Evolutionary conservation across 2,113 vertebrate genomes (phyloP).

Genomic region (zebrafish (Danio rerio)): DNA sequence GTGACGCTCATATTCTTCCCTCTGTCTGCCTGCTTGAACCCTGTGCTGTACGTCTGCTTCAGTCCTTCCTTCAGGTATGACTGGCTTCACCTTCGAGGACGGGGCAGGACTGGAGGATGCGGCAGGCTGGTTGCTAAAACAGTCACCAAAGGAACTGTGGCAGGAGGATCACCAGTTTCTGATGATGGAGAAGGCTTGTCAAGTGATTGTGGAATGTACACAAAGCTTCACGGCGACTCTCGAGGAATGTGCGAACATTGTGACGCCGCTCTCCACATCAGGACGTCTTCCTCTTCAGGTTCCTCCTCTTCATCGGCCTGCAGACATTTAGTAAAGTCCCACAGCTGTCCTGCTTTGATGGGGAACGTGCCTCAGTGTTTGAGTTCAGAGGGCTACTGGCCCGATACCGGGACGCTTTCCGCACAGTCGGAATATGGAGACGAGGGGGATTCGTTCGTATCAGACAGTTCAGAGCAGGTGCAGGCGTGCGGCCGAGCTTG

Average conservation of each 20-base stretch:
- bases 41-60: conserved; percentile 94
- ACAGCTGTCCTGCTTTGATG: conserved; percentile 90
- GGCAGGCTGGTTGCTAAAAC: conserved; percentile 56
- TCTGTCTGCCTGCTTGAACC: conserved; percentile 91
- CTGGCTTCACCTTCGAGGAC: conserved; percentile 84
- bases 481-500: conserved; percentile 94
- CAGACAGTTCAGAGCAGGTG: conserved; percentile 95
- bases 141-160: conserved; percentile 63
- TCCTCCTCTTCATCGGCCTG: conserved; percentile 78
- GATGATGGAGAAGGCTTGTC: conserved; percentile 65
- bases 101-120: conserved; percentile 66
- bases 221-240: conserved; percentile 80
- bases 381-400: conserved; percentile 86
- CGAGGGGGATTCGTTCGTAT: conserved; percentile 95
- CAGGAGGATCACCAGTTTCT: neutral
- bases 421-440: conserved; percentile 93
- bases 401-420: conserved; percentile 86
- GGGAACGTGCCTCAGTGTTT: conserved; percentile 79
- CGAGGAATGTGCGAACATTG: conserved; percentile 86
- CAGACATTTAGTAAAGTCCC: conserved; percentile 95
- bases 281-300: conserved; percentile 75
- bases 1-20: conserved; percentile 97
- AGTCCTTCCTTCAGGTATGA: conserved; percentile 95
- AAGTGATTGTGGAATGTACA: conserved; percentile 79
- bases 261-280: conserved; percentile 83